phyloP scores from a whole-genome alignment of 2,888 invertebrate genomes.

The Alcis repandata region DNA sequence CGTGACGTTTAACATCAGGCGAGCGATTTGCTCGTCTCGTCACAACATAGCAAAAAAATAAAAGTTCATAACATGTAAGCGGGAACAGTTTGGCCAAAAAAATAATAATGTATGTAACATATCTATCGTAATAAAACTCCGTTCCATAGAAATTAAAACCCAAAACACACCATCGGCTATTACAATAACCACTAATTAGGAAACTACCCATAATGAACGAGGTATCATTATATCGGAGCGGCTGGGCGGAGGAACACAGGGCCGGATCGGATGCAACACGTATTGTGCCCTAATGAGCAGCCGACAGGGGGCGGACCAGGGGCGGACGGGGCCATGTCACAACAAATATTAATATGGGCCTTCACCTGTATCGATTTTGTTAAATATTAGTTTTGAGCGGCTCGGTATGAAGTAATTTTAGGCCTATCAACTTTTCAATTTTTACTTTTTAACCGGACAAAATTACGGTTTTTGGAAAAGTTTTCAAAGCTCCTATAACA shows the following conservation, averaged over 20 bases:
- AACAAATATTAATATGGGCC: slow-evolving; percentile 33
- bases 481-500: not conserved
- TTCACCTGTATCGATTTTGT: not conserved
- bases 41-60: too few relatives aligned
- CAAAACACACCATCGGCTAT: not conserved
- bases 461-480: too few relatives aligned
- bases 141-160: not conserved
- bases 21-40: too few relatives aligned
- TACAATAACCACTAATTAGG: slow-evolving; percentile 1
- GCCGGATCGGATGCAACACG: slow-evolving; percentile 16
- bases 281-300: slow-evolving; percentile 37
- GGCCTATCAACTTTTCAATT: not conserved
- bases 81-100: too few relatives aligned
- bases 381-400: not conserved
- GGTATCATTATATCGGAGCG: not conserved
- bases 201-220: slow-evolving; percentile 4
- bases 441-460: too few relatives aligned
- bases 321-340: slow-evolving; percentile 38
- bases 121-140: too few relatives aligned
- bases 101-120: too few relatives aligned
- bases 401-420: not conserved
- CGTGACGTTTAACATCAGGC: too few relatives aligned
- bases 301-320: slow-evolving; percentile 41
- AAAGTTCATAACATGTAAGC: too few relatives aligned
- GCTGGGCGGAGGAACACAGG: slow-evolving; percentile 23